phyloP scores from a whole-genome alignment of 2,113 vertebrate species.

The Archocentrus centrarchus region DNA sequence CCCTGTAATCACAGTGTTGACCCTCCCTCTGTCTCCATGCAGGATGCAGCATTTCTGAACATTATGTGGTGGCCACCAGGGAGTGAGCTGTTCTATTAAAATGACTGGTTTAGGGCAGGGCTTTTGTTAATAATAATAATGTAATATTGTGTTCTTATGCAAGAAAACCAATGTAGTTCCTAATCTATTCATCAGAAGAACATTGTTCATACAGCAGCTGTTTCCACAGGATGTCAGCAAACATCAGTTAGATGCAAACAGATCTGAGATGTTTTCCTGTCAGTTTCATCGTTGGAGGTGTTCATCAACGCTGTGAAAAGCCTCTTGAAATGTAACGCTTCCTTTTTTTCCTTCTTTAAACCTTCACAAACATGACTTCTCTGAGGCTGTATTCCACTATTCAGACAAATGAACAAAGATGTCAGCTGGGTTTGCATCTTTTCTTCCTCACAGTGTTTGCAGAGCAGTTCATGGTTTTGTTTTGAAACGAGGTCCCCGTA shows the following conservation, averaged over 20 bases:
- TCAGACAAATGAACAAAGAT: not conserved
- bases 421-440: not conserved
- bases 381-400: not conserved
- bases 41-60: not conserved
- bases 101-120: not conserved
- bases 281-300: not conserved
- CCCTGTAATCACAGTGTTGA: not conserved
- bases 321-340: not conserved
- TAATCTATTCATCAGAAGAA: not conserved
- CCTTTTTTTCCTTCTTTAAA: not conserved
- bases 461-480: not conserved
- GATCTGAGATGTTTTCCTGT: not conserved
- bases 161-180: not conserved
- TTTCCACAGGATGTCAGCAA: not conserved
- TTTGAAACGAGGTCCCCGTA: not conserved
- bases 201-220: not conserved
- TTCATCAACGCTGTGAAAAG: not conserved
- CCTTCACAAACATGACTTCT: not conserved
- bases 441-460: not conserved
- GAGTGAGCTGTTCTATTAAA: not conserved
- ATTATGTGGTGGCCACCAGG: not conserved
- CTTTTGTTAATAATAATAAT: slow-evolving; percentile 2
- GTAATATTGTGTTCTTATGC: not conserved
- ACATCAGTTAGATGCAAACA: not conserved
- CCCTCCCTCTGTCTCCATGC: not conserved